Evolutionary conservation across 2,113 vertebrate species (phyloP).

Genomic region (Labrus mixtus): DNA sequence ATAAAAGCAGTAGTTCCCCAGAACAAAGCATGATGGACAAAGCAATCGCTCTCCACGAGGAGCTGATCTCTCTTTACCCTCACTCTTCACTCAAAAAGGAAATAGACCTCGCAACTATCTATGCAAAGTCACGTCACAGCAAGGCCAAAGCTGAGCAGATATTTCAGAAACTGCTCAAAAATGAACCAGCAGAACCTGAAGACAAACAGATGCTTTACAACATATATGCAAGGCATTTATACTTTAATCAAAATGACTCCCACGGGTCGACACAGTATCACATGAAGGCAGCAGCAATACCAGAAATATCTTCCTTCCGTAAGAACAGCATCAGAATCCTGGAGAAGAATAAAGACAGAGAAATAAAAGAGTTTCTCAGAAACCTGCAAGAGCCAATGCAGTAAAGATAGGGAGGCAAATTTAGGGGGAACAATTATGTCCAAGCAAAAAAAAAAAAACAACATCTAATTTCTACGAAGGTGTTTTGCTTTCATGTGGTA

Average conservation of each 20-base stretch:
- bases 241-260: neutral
- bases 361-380: constrained; percentile 55
- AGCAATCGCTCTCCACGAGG: constrained; percentile 46
- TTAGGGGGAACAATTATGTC: too few species aligned
- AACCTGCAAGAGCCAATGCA: neutral
- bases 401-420: neutral
- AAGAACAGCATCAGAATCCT: constrained; percentile 48
- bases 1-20: accelerated
- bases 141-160: constrained; percentile 29
- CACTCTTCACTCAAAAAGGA: constrained; percentile 7
- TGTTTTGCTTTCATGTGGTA: too few species aligned
- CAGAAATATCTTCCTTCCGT: neutral
- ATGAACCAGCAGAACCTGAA: constrained; percentile 11
- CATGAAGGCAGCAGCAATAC: constrained; percentile 58
- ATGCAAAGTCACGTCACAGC: neutral
- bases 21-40: constrained; percentile 25
- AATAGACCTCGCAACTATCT: constrained; percentile 51
- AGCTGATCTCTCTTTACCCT: constrained; percentile 62
- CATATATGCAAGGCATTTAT: constrained; percentile 45
- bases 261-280: constrained; percentile 35
- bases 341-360: constrained; percentile 1
- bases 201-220: constrained; percentile 59
- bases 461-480: too few species aligned
- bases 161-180: constrained; percentile 42
- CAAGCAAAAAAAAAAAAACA: too few species aligned